Base-by-base conservation (phyloP, 2,797 vertebrate genomes). In the Limosa lapponica region DNA sequence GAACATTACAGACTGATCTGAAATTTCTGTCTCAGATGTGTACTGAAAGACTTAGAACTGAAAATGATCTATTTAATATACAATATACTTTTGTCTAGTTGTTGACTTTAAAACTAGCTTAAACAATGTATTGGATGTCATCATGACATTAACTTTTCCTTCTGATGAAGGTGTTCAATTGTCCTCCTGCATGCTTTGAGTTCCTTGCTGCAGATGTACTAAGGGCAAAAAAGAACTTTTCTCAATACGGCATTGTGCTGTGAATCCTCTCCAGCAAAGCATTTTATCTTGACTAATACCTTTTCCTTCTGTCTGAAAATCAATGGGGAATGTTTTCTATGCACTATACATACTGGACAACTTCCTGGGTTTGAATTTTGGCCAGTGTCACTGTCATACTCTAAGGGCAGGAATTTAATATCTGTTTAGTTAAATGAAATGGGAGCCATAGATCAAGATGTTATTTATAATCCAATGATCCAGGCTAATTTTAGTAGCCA, bases 231-330 rank as follows among this genome's bases (percentile, higher is more conserved):
- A 71, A 81, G 2, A 46, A 2, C 19, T 64, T 65, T 93, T 81
- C 13, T 70, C 36, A 39, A 4, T 66, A 49, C 7, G 70, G 2
- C 16, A 36, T 44, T 74, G 22, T 87, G 17, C 23, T 86, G 39
- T 49, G 39, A 93, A n/a, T 86, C 13, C 7, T 84, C 41, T 52
- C 5, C 36, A 67, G 17, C 3, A 79, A 61, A 89, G 5, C 13
- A 30, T 78, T 88, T 91, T 44, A 25, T 51, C 28, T 44, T 64
- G 16, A 51, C n/a, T 69, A 52, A 57, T 24, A 71, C 5, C 59
- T 78, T 61, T 71, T 61, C 4, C 4, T 82, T 85, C 78, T 80
- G 8, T 52, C 34, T 89, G 48, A 73, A 92, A 89, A 80, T 51
- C 55, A 73, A 2, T 39, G 13, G 10, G 27, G 10, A 48, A 27